phyloP scores from a whole-genome alignment of 2,797 vertebrate genomes.

The Neostethus bicornis region DNA sequence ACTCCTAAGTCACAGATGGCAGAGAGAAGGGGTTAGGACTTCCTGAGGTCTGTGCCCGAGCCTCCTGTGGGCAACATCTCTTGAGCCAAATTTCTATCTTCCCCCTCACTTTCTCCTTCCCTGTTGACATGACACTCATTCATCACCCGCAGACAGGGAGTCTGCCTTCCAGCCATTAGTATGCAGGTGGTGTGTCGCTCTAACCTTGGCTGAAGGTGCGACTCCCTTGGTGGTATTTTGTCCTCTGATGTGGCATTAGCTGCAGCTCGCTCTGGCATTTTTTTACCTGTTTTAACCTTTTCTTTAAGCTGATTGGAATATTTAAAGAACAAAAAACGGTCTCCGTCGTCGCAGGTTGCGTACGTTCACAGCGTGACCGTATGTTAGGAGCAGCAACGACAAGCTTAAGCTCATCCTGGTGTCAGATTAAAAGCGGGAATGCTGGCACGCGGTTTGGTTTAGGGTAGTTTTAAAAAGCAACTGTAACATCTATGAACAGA shows the following conservation, averaged over 20 bases:
- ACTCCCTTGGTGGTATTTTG: conserved; percentile 25
- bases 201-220: conserved; percentile 66
- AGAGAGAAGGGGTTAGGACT: conserved; percentile 63
- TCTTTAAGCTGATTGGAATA: neutral
- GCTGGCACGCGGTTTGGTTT: neutral
- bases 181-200: conserved; percentile 52
- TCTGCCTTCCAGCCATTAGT: conserved; percentile 58
- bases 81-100: conserved; percentile 64
- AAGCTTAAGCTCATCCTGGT: neutral
- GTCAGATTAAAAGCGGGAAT: neutral
- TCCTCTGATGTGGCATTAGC: conserved; percentile 11
- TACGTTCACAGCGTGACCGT: neutral
- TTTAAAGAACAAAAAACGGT: neutral
- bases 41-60: conserved; percentile 71
- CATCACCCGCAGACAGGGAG: conserved; percentile 65
- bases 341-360: neutral
- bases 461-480: neutral
- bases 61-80: conserved; percentile 62
- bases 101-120: conserved; percentile 37
- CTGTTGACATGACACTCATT: conserved; percentile 69
- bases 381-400: neutral
- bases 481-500: neutral
- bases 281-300: neutral
- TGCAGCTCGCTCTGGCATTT: conserved; percentile 1
- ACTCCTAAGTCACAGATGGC: conserved; percentile 70